A percentile compares a stretch with the other conserved stretches of the same genome.
Evolutionary conservation across 2,888 invertebrate species (phyloP).

Genomic region (Aleiodes leptofemur): DNA sequence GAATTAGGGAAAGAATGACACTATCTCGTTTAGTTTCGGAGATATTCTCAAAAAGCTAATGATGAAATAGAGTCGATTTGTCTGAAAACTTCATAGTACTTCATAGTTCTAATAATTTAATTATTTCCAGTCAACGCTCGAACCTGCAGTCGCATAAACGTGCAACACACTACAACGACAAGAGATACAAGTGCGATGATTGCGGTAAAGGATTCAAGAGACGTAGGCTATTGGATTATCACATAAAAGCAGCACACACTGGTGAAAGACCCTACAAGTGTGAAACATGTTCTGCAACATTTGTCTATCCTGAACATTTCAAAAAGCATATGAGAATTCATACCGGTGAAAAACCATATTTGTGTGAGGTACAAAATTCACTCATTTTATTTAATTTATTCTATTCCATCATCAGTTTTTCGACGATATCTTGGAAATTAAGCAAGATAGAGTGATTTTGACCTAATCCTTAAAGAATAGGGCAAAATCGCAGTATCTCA

Average conservation of each 20-base stretch:
- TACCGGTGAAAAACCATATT: constrained; percentile 85
- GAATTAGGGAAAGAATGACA: no score
- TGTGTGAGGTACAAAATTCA: constrained; percentile 79
- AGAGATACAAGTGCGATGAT: constrained; percentile 82
- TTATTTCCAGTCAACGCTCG: constrained; percentile 81
- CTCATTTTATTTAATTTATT: no score
- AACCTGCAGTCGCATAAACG: constrained; percentile 88
- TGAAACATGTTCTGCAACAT: constrained; percentile 84
- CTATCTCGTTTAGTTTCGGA: no score
- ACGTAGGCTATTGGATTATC: constrained; percentile 84
- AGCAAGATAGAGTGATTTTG: no score
- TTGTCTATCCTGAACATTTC: constrained; percentile 89
- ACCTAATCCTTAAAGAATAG: no score
- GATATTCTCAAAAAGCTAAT: no score
- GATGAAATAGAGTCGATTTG: no score
- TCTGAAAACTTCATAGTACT: no score
- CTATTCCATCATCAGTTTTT: no score
- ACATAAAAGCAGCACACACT: constrained; percentile 87
- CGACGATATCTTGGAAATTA: no score
- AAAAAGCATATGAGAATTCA: constrained; percentile 89
- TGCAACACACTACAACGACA: constrained; percentile 87
- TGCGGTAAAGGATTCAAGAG: constrained; percentile 86
- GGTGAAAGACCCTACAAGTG: constrained; percentile 88
- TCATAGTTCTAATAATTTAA: no score
- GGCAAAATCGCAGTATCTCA: no score